Evolutionary conservation across 2,888 invertebrate genomes (phyloP), one percentile per base, ranked within the genome.

Genomic region (Cynaeus angustus): DNA sequence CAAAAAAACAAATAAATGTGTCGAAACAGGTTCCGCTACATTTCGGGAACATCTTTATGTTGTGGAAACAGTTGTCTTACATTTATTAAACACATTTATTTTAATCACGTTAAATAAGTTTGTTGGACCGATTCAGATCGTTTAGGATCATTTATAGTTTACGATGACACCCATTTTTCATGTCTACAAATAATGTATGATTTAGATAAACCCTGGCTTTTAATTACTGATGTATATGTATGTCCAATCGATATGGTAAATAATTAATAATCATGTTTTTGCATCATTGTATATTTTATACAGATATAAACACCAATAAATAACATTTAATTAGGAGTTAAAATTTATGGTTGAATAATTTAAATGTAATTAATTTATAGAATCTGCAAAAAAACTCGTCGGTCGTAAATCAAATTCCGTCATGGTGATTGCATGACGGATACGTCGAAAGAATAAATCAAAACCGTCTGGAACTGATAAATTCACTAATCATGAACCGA

Each of bases 341-440:
- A 72, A 70, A 74, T 71, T 70, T 68, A 70, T 70, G 66, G 68
- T 50, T 72, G 70, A 67, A 71, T 68, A 67, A 69, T 70, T 70
- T 72, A 68, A 70, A 68, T 45, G 66, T 64, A 64, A 73, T 71
- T 65, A 73, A 71, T 74, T 74, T 66, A 21, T 30, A 46, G 46
- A 62, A 64, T 30, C 46, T 13, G 62, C 46, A 48, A 64, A 56
- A 58, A 64, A 50, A 65, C 75, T 73, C 74, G 73, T 76, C 73
- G 75, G 74, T 75, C 73, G 59, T 73, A 74, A 72, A 74, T 72
- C 70, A 66, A 56, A 38, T 46, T 43, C 26, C 43, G 53, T 43
- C 48, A 38, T 13, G 38, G 30, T 41, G 53, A 61, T 64, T 28
- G 64, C 64, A 53, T 64, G 64, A 64, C 64, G 33, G 52, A 53